phyloP scores from a whole-genome alignment of 2,797 vertebrate species.

The Octomys mimax region DNA sequence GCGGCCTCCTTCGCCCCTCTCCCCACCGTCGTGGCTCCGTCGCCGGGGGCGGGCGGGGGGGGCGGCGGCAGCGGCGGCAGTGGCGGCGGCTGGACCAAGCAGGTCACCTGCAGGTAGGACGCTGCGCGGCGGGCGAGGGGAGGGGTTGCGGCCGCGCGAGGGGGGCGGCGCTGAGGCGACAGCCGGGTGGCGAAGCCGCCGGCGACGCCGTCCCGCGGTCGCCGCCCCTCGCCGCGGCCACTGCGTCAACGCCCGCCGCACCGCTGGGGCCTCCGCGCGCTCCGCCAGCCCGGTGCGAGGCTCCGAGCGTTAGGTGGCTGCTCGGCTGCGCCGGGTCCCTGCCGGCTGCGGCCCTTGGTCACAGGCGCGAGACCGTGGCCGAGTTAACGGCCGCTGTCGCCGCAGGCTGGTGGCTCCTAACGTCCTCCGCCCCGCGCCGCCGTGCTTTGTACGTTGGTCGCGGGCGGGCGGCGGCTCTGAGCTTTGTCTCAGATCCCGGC shows the following conservation, averaged over 20 bases:
- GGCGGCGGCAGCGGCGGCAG: constrained; percentile 79
- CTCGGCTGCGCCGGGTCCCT: background rate
- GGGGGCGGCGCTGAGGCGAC: background rate
- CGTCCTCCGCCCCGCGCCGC: background rate
- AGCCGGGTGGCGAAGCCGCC: background rate
- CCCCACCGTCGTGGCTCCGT: constrained; percentile 79
- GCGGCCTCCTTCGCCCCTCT: constrained; percentile 80
- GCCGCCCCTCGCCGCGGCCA: background rate
- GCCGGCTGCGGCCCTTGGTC: background rate
- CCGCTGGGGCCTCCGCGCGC: background rate
- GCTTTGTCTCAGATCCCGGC: constrained; percentile 72
- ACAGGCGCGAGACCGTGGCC: background rate
- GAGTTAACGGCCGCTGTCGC: background rate
- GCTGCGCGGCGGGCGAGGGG: constrained; percentile 58
- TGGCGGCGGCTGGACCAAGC: constrained; percentile 95
- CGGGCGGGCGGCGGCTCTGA: constrained; percentile 41
- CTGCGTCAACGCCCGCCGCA: constrained; percentile 13
- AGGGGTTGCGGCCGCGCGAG: background rate
- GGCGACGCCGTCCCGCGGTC: background rate
- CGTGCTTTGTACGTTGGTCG: constrained; percentile 46
- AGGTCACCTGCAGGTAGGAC: constrained; percentile 96
- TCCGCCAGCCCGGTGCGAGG: background rate
- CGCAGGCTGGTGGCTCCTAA: background rate
- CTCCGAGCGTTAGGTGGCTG: background rate
- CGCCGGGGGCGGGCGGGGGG: constrained; percentile 81